phyloP scores from a whole-genome alignment of 2,113 vertebrate species.

The Bubo blakistoni region DNA sequence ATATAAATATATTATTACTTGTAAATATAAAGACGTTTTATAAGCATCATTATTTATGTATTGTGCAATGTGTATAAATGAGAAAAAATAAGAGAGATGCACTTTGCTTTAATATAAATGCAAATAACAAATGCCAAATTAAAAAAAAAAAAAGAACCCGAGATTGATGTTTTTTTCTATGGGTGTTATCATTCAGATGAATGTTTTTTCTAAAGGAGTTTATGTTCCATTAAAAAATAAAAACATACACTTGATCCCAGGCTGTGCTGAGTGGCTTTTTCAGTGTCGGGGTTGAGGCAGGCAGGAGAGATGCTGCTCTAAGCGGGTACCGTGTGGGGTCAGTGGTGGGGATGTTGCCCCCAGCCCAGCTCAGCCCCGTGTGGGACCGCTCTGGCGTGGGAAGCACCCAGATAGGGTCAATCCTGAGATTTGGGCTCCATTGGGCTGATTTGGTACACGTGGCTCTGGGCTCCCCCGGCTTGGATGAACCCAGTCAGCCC shows the following conservation, averaged over 20 bases:
- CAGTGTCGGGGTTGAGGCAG: background rate
- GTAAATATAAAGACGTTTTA: slow-evolving; percentile 99
- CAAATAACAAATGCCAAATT: slow-evolving; percentile 98
- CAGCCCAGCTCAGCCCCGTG: accelerated
- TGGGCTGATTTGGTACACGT: accelerated
- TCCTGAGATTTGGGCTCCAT: accelerated
- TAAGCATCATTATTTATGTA: slow-evolving; percentile 99
- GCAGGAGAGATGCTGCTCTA: background rate
- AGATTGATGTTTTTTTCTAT: slow-evolving; percentile 71
- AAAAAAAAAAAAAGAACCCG: slow-evolving; percentile 79
- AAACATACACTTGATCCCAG: slow-evolving; percentile 67
- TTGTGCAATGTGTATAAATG: slow-evolving; percentile 99
- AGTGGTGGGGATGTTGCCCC: background rate
- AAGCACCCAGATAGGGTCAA: background rate
- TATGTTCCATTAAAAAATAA: slow-evolving; percentile 79
- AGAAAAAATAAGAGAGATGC: slow-evolving; percentile 96
- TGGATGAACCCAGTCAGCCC: accelerated
- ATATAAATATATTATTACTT: slow-evolving; percentile 99
- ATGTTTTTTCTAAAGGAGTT: slow-evolving; percentile 80
- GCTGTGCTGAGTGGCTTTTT: slow-evolving; percentile 38
- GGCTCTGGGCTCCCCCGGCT: accelerated
- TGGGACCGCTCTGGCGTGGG: background rate
- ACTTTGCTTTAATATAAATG: slow-evolving; percentile 99
- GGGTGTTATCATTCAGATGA: slow-evolving; percentile 72
- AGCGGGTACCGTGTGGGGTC: accelerated